phyloP scores from a whole-genome alignment of 1,140 invertebrate species.

The Rhopalosiphum padi region DNA sequence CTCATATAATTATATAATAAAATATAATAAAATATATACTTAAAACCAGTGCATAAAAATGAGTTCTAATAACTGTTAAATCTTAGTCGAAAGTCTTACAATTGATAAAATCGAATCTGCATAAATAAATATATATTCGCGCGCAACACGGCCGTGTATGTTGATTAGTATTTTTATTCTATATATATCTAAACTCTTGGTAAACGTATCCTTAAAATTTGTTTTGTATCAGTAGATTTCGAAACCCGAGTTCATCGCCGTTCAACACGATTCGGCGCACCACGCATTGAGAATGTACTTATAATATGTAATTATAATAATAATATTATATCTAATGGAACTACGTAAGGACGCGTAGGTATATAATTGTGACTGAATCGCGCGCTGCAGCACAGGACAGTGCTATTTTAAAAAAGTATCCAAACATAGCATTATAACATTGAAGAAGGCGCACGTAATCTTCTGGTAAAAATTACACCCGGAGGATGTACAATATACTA shows the following conservation, averaged over 20 bases:
- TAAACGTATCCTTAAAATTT: not conserved
- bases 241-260: not conserved
- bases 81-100: too few relatives aligned
- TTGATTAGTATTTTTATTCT: not conserved
- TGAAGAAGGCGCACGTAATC: not conserved
- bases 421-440: not conserved
- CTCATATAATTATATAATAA: not conserved
- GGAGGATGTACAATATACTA: not conserved
- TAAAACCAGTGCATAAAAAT: too few relatives aligned
- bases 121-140: too few relatives aligned
- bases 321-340: not conserved
- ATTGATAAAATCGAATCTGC: too few relatives aligned
- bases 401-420: not conserved
- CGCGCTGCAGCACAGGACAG: not conserved
- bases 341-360: not conserved
- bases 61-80: too few relatives aligned
- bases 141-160: too few relatives aligned
- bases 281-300: not conserved
- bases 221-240: not conserved
- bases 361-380: not conserved
- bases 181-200: not conserved
- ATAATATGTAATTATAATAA: not conserved
- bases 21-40: too few relatives aligned
- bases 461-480: not conserved
- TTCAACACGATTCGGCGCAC: not conserved